Evolutionary conservation across 2,797 vertebrate genomes (phyloP), one percentile per base, ranked within the genome.

Genomic region (Pteropus rufus): DNA sequence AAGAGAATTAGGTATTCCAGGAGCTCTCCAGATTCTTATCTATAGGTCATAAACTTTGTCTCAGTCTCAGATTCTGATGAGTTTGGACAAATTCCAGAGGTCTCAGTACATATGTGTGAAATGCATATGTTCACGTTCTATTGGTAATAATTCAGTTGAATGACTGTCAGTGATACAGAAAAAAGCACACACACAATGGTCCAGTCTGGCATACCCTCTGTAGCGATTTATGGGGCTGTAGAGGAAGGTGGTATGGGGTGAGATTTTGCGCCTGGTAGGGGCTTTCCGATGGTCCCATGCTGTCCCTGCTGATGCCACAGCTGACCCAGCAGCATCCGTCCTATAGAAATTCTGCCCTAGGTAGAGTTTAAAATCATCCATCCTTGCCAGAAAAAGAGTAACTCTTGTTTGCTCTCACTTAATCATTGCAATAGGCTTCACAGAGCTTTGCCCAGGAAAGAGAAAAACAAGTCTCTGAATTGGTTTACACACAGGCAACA

Each of bases 91-190:
- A 83, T 96, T 92, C 69, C 91, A 96, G 91, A 73, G 81, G 67
- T 87, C 84, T 73, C n/a, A 56, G 72, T 92, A 83, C 58, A 76
- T 89, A 64, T 80, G 93, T 95, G 94, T 96, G 96, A 96, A 97
- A 93, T 41, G 84, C 87, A 73, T 58, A 87, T 64, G 67, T 94
- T 94, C 94, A 96, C 49, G 19, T 97, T 84, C 86, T 67, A 5
- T 70, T 34, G 65, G 83, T 52, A 87, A 96, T 95, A 97, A 97
- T 65, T 97, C 96, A 96, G 84, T 7, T 36, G 90, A 89, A 70
- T 14, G 75, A 58, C 56, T 85, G 65, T 91, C 70, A 49, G 46
- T 89, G 81, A 87, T 60, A 73, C 75, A 67, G 49, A 64, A 41
- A 41, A 44, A 44, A 44, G 9, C 8, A 26, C 10, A 7, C 69